phyloP scores from a whole-genome alignment of 2,888 invertebrate species.

The Andrena fulva region DNA sequence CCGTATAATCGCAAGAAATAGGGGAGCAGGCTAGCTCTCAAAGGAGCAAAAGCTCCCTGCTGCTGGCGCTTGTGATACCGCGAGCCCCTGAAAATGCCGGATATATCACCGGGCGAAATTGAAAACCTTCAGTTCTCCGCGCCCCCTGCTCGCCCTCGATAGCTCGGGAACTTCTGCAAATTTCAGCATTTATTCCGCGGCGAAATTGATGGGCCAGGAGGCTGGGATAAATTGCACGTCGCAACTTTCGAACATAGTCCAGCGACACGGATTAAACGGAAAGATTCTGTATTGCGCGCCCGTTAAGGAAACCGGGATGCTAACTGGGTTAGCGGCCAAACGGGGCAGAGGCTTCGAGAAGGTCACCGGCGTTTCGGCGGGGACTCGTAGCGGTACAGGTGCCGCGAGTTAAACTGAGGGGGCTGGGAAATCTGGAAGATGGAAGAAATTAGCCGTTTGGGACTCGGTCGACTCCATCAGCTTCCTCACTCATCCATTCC shows the following conservation, averaged over 20 bases:
- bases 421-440: too few species aligned
- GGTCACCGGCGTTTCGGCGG: too few species aligned
- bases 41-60: slow-evolving; percentile 20
- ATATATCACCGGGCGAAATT: slow-evolving; percentile 50
- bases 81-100: slow-evolving; percentile 30
- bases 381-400: too few species aligned
- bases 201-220: slow-evolving; percentile 48
- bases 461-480: too few species aligned
- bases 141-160: neutral
- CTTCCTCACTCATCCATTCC: too few species aligned
- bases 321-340: neutral
- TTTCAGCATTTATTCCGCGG: slow-evolving; percentile 50
- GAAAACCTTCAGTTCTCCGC: slow-evolving; percentile 19
- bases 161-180: slow-evolving; percentile 44
- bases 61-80: slow-evolving; percentile 29
- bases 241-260: slow-evolving; percentile 27
- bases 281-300: slow-evolving; percentile 23
- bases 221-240: slow-evolving; percentile 35
- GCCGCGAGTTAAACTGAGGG: too few species aligned
- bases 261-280: slow-evolving; percentile 38
- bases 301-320: neutral
- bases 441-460: too few species aligned
- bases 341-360: too few species aligned
- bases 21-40: neutral
- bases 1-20: slow-evolving; percentile 34